These are phyloP conservation scores for Bibio marci DNA, from an alignment of 2,888 invertebrate genomes.

Conservation along the genomic window DNA sequence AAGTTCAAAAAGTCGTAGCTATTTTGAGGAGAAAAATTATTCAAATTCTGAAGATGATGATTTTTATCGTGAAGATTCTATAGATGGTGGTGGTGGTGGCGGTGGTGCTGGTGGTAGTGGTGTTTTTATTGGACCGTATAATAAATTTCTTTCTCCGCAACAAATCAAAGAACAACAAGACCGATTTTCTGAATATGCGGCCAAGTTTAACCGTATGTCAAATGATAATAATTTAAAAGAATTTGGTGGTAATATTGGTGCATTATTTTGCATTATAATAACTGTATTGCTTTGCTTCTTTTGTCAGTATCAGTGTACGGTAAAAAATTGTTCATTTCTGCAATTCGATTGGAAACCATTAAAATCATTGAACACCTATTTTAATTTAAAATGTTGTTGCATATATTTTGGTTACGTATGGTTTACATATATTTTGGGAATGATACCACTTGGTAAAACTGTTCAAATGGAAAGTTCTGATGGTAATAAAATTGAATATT, in stretches of 20 bases:
- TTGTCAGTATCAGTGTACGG: slow-evolving; percentile 22
- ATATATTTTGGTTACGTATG: slow-evolving; percentile 19
- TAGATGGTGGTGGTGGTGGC: slow-evolving; percentile 6
- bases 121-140: too few species aligned
- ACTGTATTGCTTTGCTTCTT: slow-evolving; percentile 19
- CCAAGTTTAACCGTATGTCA: slow-evolving; percentile 15
- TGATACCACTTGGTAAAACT: slow-evolving; percentile 20
- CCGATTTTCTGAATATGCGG: slow-evolving; percentile 1
- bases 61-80: slow-evolving; percentile 12
- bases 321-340: slow-evolving; percentile 7
- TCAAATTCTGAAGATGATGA: slow-evolving; percentile 19
- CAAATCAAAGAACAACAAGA: too few species aligned
- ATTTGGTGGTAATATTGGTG: slow-evolving; percentile 22
- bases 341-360: slow-evolving; percentile 9
- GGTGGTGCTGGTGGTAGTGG: slow-evolving; percentile 9
- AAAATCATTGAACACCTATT: slow-evolving; percentile 17
- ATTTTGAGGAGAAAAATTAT: slow-evolving; percentile 23
- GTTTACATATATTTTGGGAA: slow-evolving; percentile 19
- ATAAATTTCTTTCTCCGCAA: too few species aligned
- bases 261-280: slow-evolving; percentile 15
- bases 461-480: slow-evolving; percentile 19
- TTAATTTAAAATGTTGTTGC: slow-evolving; percentile 16
- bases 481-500: slow-evolving; percentile 14
- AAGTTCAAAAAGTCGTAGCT: slow-evolving; percentile 17
- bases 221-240: slow-evolving; percentile 13